Evolutionary conservation across 2,888 invertebrate species (phyloP), one percentile per base, ranked within the genome.

Genomic region (Chalcis sispes): DNA sequence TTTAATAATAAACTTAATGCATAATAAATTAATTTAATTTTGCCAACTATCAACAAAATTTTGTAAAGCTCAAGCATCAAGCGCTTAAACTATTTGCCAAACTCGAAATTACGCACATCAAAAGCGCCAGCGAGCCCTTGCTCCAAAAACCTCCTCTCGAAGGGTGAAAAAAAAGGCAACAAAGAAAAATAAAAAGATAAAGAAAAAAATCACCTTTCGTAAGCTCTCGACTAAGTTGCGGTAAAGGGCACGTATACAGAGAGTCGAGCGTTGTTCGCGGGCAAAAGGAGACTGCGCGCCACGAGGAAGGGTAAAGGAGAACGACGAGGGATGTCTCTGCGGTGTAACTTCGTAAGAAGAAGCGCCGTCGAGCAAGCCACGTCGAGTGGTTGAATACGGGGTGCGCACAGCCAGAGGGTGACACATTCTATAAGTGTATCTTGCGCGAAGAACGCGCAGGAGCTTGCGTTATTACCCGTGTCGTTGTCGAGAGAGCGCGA

Each of bases 321-420:
- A 25, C 20, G 23, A 15, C 2, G 27, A 25, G 1, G 40, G 32
- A 27, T 61, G 70, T 62, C 54, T 72, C 62, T 23, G 23, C 65
- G 50, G 27, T 50, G 65, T 48, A 72, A 65, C 58, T 65, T 59
- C 25, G 50, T 46, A 72, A 72, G 58, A 58, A 65, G 52, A 25
- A n/a, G 15, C 42, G 42, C 42, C n/a, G n/a, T n/a, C n/a, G n/a
- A 32, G 42, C 42, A 15, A 42, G 13, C 46, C 20, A 25, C 62
- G 62, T 46, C 54, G 64, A 72, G 71, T 64, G 32, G 54, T 56
- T 23, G 54, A 42, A n/a, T n/a, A n/a, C n/a, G n/a, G n/a, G n/a
- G n/a, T n/a, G n/a, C n/a, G n/a, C n/a, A n/a, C 5, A 42, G 42
- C 7, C 5, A 32, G 32, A 32, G 8, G 8, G 23, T 8, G 36